Evolutionary conservation across 2,113 vertebrate species (phyloP), one percentile per base, ranked within the genome.

Genomic region (Trematomus loennbergii): DNA sequence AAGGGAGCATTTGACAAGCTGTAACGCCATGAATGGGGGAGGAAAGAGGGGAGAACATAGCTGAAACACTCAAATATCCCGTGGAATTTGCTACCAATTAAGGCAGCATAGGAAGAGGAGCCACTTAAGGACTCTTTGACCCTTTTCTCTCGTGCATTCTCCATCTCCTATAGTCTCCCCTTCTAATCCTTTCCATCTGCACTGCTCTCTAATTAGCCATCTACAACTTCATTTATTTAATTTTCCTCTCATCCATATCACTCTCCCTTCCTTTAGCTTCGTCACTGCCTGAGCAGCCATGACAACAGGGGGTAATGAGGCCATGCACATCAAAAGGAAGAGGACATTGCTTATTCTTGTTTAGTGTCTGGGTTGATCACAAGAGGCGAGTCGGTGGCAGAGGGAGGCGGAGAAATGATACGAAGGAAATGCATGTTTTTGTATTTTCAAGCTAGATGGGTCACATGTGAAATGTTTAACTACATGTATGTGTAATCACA

Each of bases 11-110:
- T 73, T 85, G 73, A 89, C 65, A 62, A 72, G 70, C 22, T 0
- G 58, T 49, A 88, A 87, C 73, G 88, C 92, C 93, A 89, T 93
- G 89, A 93, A 93, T 88, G 91, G 90, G 83, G 87, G 91, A 79
- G 59, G 48, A 68, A 78, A 66, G 76, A 73, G 69, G 46, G 15
- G 59, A 71, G 68, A 40, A 74, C 89, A 85, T 40, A 79, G 74
- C 85, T 86, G 75, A 89, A 91, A 82, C 75, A 73, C 88, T 75
- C 75, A 94, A 91, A 93, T 91, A 91, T 88, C 91, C 83, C 53
- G 1, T 50, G 87, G 80, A 92, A 83, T 85, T 87, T 81, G 79
- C 89, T 92, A 88, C 94, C 94, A 95, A 94, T 93, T 95, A 94
- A 94, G 94, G 94, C 84, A 93, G 85, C 84, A 59, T 71, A 86